Conservation (phyloP, 1,140 invertebrate species). For the Aphaenogaster floridana region DNA sequence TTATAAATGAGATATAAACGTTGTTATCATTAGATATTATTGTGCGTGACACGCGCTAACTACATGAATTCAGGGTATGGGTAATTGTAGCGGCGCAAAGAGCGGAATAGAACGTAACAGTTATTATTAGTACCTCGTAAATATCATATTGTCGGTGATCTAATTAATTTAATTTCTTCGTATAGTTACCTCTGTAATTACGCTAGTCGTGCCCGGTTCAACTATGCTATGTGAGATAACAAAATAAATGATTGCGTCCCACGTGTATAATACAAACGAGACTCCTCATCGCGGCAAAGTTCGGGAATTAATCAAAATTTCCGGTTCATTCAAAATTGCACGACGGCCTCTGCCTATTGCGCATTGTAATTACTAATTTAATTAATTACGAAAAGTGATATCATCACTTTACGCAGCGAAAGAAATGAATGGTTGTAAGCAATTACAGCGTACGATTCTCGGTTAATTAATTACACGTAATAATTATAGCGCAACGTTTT, state of each 20-base stretch:
- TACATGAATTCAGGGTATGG: neutral
- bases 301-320: slow-evolving; percentile 63
- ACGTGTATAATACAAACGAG: slow-evolving; percentile 52
- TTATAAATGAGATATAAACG: slow-evolving; percentile 44
- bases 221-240: slow-evolving; percentile 48
- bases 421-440: slow-evolving; percentile 51
- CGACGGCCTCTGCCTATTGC: slow-evolving; percentile 40
- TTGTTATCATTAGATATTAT: slow-evolving; percentile 58
- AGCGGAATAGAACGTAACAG: slow-evolving; percentile 16
- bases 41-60: slow-evolving; percentile 22
- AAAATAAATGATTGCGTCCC: slow-evolving; percentile 57
- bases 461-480: slow-evolving; percentile 55
- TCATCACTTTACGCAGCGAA: slow-evolving; percentile 37
- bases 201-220: slow-evolving; percentile 39
- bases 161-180: slow-evolving; percentile 65
- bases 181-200: slow-evolving; percentile 51
- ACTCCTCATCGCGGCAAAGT: slow-evolving; percentile 45
- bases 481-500: slow-evolving; percentile 45
- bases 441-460: slow-evolving; percentile 48
- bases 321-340: slow-evolving; percentile 52
- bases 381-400: slow-evolving; percentile 64
- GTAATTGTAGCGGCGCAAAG: slow-evolving; percentile 31
- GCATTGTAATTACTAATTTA: slow-evolving; percentile 61
- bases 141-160: slow-evolving; percentile 50
- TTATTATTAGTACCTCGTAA: slow-evolving; percentile 54